These are phyloP conservation scores for Drosophila punjabiensis DNA, from an alignment of 1,140 invertebrate genomes.

Conservation along the genomic window DNA sequence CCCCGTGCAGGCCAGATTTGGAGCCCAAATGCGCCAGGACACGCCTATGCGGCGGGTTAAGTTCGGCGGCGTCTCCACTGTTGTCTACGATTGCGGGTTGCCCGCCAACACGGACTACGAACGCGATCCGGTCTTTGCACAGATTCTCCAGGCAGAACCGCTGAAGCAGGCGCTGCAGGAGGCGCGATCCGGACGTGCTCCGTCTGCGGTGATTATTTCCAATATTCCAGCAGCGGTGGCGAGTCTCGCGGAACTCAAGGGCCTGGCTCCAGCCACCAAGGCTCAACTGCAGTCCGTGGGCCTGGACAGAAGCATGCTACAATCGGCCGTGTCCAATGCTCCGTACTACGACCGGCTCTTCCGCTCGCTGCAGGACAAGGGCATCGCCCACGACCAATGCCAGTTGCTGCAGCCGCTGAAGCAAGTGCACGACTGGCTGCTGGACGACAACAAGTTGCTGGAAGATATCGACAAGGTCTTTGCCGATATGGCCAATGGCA, in stretches of 20 bases:
- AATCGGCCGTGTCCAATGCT: constrained; percentile 87
- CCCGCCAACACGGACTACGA: constrained; percentile 80
- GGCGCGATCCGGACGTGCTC: constrained; percentile 41
- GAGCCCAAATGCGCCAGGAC: constrained; percentile 77
- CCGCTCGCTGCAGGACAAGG: constrained; percentile 86
- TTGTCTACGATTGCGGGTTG: constrained; percentile 73
- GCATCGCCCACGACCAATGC: constrained; percentile 86
- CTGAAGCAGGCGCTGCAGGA: constrained; percentile 68
- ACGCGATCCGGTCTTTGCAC: constrained; percentile 76
- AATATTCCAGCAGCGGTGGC: constrained; percentile 38
- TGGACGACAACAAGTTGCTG: constrained; percentile 86
- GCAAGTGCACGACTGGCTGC: constrained; percentile 86
- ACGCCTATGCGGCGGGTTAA: constrained; percentile 80
- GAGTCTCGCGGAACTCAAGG: constrained; percentile 65
- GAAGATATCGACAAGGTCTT: constrained; percentile 87
- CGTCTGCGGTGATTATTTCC: constrained; percentile 61
- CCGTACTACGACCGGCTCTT: constrained; percentile 87
- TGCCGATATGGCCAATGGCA: constrained; percentile 84
- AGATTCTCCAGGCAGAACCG: constrained; percentile 75
- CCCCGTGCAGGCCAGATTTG: constrained; percentile 62
- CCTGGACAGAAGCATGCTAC: constrained; percentile 87
- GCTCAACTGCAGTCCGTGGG: constrained; percentile 86
- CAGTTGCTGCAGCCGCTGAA: constrained; percentile 87
- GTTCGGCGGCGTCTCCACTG: constrained; percentile 74
- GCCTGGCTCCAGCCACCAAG: constrained; percentile 85